Conservation (phyloP, 1,140 invertebrate genomes). For the Hyles euphorbiae region DNA sequence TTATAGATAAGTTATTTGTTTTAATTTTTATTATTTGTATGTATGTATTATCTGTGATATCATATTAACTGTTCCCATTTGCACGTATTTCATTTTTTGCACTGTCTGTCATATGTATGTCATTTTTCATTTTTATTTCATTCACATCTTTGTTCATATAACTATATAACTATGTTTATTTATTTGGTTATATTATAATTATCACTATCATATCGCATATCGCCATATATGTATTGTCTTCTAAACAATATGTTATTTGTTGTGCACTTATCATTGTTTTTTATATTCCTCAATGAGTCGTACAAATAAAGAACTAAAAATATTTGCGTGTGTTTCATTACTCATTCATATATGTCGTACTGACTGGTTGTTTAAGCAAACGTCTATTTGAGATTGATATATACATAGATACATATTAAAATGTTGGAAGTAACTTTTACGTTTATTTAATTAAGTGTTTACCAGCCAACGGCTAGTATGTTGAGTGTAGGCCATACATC, state of each 20-base stretch:
- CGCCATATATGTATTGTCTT: slow-evolving; percentile 7
- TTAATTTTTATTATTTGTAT: slow-evolving; percentile 14
- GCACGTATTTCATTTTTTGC: slow-evolving; percentile 6
- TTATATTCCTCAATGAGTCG: slow-evolving; percentile 32
- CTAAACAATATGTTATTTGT: slow-evolving; percentile 10
- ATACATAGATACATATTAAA: too few relatives aligned
- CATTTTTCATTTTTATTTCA: slow-evolving; percentile 13
- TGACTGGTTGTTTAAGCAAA: too few relatives aligned
- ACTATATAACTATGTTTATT: slow-evolving; percentile 14
- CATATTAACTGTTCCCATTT: slow-evolving; percentile 9
- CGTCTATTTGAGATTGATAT: too few relatives aligned
- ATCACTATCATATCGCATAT: slow-evolving; percentile 13
- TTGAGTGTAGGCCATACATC: too few relatives aligned
- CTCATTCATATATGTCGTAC: neutral
- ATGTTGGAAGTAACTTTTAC: too few relatives aligned
- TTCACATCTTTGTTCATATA: slow-evolving; percentile 12
- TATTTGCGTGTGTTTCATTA: slow-evolving; percentile 6
- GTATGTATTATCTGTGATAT: slow-evolving; percentile 16
- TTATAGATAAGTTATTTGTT: slow-evolving; percentile 37
- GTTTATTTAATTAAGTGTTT: too few relatives aligned
- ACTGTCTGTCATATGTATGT: slow-evolving; percentile 12
- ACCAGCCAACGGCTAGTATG: too few relatives aligned
- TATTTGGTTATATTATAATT: slow-evolving; percentile 18
- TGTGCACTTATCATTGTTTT: slow-evolving; percentile 11
- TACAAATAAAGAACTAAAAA: slow-evolving; percentile 66